These are phyloP conservation scores for Harpalus rufipes DNA, from an alignment of 2,888 invertebrate genomes.

Conservation along the genomic window DNA sequence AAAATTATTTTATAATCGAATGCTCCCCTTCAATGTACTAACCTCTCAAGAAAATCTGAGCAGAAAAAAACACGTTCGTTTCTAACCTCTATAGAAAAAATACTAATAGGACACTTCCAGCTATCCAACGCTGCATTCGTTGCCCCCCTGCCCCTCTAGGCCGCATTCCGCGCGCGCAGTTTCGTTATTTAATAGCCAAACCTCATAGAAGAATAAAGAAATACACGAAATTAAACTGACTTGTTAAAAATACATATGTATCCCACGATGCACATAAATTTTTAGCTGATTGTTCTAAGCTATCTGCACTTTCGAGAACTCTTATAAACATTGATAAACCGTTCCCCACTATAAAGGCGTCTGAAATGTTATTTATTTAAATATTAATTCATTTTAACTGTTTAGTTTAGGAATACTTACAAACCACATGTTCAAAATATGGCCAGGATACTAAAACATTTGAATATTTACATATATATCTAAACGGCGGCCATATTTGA, in stretches of 20 bases:
- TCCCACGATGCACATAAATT: slow-evolving; percentile 88
- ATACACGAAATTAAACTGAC: slow-evolving; percentile 80
- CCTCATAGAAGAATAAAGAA: slow-evolving; percentile 59
- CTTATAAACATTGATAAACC: slow-evolving; percentile 87
- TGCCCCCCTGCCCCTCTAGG: too few relatives aligned
- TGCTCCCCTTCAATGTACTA: too few relatives aligned
- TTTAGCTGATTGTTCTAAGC: slow-evolving; percentile 81
- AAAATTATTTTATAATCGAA: too few relatives aligned
- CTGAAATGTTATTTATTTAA: slow-evolving; percentile 76
- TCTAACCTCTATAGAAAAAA: too few relatives aligned
- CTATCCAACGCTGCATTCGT: too few relatives aligned
- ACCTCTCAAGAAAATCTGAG: too few relatives aligned
- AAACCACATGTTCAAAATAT: slow-evolving; percentile 86
- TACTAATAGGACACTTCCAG: too few relatives aligned
- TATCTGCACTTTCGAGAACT: slow-evolving; percentile 82
- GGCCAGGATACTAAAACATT: slow-evolving; percentile 83
- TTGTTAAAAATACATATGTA: slow-evolving; percentile 84
- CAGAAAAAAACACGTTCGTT: too few relatives aligned
- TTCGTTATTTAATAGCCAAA: too few relatives aligned
- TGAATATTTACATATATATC: slow-evolving; percentile 82
- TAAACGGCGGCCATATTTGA: slow-evolving; percentile 81
- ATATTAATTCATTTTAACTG: background rate
- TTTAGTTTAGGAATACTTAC: slow-evolving; percentile 78
- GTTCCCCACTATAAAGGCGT: slow-evolving; percentile 85
- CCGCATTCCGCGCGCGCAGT: too few relatives aligned